A percentile compares a stretch with the other conserved stretches of the same genome.
phyloP scores from a whole-genome alignment of 2,113 vertebrate species.

The Aptenodytes forsteri region DNA sequence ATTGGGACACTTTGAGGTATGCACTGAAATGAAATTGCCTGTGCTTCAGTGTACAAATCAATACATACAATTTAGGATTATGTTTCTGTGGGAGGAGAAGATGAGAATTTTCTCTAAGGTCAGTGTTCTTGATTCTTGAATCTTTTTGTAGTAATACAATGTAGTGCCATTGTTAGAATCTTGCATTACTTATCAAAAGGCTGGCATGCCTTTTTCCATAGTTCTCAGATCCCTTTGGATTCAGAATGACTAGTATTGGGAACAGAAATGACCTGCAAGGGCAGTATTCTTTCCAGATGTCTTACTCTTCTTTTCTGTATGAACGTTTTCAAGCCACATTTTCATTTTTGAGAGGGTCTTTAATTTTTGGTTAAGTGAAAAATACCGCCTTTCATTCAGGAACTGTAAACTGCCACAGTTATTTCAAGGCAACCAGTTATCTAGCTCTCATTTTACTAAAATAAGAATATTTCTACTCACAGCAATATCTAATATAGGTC shows the following conservation, averaged over 20 bases:
- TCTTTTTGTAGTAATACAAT: not conserved
- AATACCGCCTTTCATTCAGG: not conserved
- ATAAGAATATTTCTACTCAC: not conserved
- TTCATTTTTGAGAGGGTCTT: not conserved
- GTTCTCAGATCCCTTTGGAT: not conserved
- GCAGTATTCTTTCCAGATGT: not conserved
- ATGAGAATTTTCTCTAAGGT: not conserved
- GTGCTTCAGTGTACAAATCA: constrained; percentile 32
- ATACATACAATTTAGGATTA: not conserved
- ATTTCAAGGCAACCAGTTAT: not conserved
- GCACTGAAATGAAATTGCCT: constrained; percentile 54
- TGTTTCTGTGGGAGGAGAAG: not conserved
- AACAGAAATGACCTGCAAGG: not conserved
- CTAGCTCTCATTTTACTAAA: not conserved
- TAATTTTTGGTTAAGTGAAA: not conserved
- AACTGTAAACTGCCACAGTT: not conserved
- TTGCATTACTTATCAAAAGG: not conserved
- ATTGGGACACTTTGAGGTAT: constrained; percentile 33
- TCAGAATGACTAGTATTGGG: not conserved
- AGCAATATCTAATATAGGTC: not conserved
- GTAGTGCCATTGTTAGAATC: not conserved
- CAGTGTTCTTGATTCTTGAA: not conserved
- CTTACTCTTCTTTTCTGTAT: not conserved
- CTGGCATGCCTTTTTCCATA: not conserved
- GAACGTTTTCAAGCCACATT: not conserved